Percentiles rank a stretch among this genome's conserved stretches.
Evolutionary conservation across 2,113 vertebrate species (phyloP).

Genomic region (Pseudolaguvia tuberculata): DNA sequence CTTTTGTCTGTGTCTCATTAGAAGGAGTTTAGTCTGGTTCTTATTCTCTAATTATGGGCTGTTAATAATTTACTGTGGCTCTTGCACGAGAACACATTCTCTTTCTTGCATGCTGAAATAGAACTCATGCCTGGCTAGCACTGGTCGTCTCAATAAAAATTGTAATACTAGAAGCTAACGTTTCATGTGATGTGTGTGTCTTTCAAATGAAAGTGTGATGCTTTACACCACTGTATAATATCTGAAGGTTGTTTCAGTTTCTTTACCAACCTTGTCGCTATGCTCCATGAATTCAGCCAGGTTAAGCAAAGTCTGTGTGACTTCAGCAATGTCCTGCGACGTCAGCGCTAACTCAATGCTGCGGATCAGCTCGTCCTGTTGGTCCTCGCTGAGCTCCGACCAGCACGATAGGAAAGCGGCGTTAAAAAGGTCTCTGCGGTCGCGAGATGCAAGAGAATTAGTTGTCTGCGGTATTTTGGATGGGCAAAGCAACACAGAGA

Average conservation of each 20-base stretch:
- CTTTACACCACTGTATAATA: neutral
- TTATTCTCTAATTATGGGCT: conserved; percentile 3
- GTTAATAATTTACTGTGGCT: neutral
- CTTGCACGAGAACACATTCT: neutral
- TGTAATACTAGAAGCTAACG: neutral
- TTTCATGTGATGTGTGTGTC: neutral
- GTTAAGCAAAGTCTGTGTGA: conserved; percentile 95
- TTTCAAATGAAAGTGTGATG: neutral
- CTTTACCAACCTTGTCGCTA: conserved; percentile 88
- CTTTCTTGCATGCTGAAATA: neutral
- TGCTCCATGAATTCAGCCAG: conserved; percentile 99
- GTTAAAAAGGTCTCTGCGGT: conserved; percentile 89
- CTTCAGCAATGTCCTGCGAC: conserved; percentile 95
- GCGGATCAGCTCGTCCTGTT: conserved; percentile 96
- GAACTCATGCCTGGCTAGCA: neutral
- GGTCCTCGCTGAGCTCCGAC: conserved; percentile 96
- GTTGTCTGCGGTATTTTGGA: neutral
- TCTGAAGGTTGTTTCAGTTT: neutral
- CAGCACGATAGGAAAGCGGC: conserved; percentile 97
- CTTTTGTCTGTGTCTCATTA: conserved; percentile 1
- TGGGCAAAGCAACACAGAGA: neutral
- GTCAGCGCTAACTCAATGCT: conserved; percentile 95
- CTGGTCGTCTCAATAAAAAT: neutral
- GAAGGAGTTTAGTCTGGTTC: neutral
- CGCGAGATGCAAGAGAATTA: conserved; percentile 4